These are phyloP conservation scores for Eulimnadia texana DNA, from an alignment of 1,140 invertebrate genomes.

Conservation along the genomic window DNA sequence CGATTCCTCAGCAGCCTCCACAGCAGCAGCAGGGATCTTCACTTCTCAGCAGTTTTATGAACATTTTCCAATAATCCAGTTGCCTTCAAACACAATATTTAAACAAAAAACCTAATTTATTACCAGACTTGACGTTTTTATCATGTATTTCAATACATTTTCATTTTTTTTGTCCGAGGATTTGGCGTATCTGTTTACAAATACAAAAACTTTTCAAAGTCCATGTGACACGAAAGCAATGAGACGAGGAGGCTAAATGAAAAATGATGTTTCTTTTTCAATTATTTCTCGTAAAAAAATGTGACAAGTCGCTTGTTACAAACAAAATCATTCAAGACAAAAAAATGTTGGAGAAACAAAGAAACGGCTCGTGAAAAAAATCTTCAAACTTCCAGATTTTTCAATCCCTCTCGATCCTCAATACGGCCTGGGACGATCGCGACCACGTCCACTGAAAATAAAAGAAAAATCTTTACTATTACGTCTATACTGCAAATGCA, in stretches of 20 bases:
- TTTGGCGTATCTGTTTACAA: neutral
- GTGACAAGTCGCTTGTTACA: too few relatives aligned
- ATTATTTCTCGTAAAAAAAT: too few relatives aligned
- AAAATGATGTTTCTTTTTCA: too few relatives aligned
- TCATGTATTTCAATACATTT: too few relatives aligned
- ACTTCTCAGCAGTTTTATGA: conserved; percentile 4
- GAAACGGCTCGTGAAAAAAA: too few relatives aligned
- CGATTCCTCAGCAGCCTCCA: neutral
- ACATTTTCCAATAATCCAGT: neutral
- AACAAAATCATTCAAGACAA: too few relatives aligned
- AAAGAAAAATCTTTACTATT: too few relatives aligned
- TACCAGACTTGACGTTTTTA: conserved; percentile 9
- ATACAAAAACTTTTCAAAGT: conserved; percentile 1
- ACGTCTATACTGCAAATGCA: too few relatives aligned
- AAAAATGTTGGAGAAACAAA: too few relatives aligned
- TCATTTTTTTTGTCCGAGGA: neutral
- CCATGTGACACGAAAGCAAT: neutral
- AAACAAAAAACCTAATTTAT: conserved; percentile 5
- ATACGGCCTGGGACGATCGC: conserved; percentile 24
- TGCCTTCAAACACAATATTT: neutral
- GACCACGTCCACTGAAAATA: conserved; percentile 11
- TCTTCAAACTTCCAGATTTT: too few relatives aligned
- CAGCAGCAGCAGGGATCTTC: neutral
- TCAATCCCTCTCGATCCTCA: too few relatives aligned
- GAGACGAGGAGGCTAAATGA: too few relatives aligned